Evolutionary conservation across 2,888 invertebrate species (phyloP).

Genomic region (Argynnis bischoffii): DNA sequence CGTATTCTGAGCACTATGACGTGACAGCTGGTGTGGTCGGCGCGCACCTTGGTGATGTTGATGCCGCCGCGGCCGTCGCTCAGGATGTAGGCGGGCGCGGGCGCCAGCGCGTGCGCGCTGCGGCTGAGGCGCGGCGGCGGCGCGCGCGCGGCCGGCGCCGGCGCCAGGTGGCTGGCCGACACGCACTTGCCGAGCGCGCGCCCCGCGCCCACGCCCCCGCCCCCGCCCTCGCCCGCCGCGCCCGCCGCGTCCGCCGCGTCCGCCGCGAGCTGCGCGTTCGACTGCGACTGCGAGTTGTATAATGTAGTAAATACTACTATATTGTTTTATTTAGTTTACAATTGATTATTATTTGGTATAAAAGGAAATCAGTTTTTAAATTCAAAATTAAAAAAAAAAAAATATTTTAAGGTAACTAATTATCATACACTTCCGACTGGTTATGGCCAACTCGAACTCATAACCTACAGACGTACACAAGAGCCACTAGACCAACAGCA

Average conservation of each 20-base stretch:
- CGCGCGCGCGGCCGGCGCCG: constrained; percentile 41
- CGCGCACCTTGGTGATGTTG: constrained; percentile 66
- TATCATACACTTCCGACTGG: too few relatives aligned
- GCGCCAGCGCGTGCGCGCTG: constrained; percentile 57
- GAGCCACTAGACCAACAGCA: too few relatives aligned
- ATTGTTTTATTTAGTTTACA: too few relatives aligned
- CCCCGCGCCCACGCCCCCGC: constrained; percentile 48
- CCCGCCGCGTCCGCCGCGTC: constrained; percentile 71
- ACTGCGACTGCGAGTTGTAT: background rate
- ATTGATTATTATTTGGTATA: too few relatives aligned
- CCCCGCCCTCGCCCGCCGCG: constrained; percentile 70
- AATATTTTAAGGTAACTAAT: too few relatives aligned
- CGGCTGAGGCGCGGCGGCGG: constrained; percentile 44
- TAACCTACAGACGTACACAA: too few relatives aligned
- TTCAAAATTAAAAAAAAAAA: too few relatives aligned
- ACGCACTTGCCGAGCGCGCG: constrained; percentile 72
- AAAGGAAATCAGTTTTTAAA: too few relatives aligned
- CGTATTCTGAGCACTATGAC: too few relatives aligned
- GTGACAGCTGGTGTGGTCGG: too few relatives aligned
- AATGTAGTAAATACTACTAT: too few relatives aligned
- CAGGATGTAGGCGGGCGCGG: constrained; percentile 66
- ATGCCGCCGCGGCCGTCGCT: constrained; percentile 57
- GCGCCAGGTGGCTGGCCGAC: constrained; percentile 68
- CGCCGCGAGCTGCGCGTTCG: constrained; percentile 40
- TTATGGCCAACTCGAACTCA: too few relatives aligned